Evolutionary conservation across 2,888 invertebrate genomes (phyloP).

Genomic region (Spodoptera exigua): DNA sequence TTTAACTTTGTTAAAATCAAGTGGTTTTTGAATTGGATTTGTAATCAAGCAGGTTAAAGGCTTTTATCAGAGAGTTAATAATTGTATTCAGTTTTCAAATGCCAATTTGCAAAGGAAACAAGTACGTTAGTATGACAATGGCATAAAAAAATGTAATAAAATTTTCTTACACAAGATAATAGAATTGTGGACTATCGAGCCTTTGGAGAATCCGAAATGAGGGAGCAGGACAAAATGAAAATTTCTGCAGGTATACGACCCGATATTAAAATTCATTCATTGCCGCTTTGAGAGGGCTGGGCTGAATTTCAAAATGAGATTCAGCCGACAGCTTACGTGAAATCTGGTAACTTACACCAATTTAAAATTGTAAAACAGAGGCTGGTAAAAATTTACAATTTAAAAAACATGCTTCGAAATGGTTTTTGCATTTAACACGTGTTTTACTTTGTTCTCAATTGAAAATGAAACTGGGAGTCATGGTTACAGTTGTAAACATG

Average conservation of each 20-base stretch:
- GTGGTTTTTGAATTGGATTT: no score
- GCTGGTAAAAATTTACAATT: neutral
- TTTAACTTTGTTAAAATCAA: neutral
- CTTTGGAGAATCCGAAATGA: slow-evolving; percentile 41
- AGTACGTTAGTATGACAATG: slow-evolving; percentile 11
- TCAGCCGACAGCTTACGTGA: slow-evolving; percentile 41
- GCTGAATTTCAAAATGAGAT: slow-evolving; percentile 66
- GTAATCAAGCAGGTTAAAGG: no score
- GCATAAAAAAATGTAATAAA: slow-evolving; percentile 35
- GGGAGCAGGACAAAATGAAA: slow-evolving; percentile 41
- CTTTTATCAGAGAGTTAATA: neutral
- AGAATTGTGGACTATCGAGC: slow-evolving; percentile 30
- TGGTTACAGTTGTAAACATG: no score
- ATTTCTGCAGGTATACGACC: slow-evolving; percentile 45
- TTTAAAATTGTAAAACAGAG: slow-evolving; percentile 46
- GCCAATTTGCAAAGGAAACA: slow-evolving; percentile 4
- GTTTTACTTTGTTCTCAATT: neutral
- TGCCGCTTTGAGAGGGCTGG: slow-evolving; percentile 56
- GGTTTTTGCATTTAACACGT: slow-evolving; percentile 4
- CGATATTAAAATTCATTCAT: slow-evolving; percentile 68
- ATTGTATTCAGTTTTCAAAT: neutral
- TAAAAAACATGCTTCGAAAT: neutral
- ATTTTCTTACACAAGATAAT: slow-evolving; percentile 32
- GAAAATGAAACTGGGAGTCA: no score
- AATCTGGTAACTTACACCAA: slow-evolving; percentile 32